These are phyloP conservation scores for Myocastor coypus DNA, from an alignment of 2,113 vertebrate species.

Conservation along the genomic window DNA sequence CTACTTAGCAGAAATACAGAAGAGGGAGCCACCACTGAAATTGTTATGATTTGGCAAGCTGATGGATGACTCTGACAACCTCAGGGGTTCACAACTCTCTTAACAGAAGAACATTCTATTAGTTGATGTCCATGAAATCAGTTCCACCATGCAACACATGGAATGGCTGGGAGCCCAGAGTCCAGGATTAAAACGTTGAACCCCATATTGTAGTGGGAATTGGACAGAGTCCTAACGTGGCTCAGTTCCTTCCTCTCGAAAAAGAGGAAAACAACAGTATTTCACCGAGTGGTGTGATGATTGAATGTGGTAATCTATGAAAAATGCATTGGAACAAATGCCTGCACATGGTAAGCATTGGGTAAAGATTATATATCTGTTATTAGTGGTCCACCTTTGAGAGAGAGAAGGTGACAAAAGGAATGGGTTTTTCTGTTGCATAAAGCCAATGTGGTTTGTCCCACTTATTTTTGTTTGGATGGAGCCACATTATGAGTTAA, in stretches of 20 bases:
- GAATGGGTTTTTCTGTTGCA: not conserved
- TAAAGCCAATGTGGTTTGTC: not conserved
- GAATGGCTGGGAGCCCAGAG: not conserved
- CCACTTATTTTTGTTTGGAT: not conserved
- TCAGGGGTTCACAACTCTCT: not conserved
- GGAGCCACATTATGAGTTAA: not conserved
- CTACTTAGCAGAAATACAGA: not conserved
- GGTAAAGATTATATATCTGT: not conserved
- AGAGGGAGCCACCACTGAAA: not conserved
- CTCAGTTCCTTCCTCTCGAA: constrained; percentile 1
- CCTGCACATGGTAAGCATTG: not conserved
- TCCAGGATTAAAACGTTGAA: not conserved
- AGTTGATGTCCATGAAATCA: not conserved
- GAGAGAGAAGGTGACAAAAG: not conserved
- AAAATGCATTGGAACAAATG: constrained; percentile 12
- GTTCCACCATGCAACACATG: not conserved
- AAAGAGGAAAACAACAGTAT: not conserved
- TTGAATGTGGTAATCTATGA: not conserved
- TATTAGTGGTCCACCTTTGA: constrained; percentile 1
- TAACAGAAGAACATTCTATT: not conserved
- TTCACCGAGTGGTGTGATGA: not conserved
- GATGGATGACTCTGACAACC: not conserved
- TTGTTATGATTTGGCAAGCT: not conserved
- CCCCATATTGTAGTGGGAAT: not conserved
- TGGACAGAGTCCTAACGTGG: not conserved